Base-by-base conservation (phyloP, 2,797 vertebrate species). In the Pogonophryne albipinna region DNA sequence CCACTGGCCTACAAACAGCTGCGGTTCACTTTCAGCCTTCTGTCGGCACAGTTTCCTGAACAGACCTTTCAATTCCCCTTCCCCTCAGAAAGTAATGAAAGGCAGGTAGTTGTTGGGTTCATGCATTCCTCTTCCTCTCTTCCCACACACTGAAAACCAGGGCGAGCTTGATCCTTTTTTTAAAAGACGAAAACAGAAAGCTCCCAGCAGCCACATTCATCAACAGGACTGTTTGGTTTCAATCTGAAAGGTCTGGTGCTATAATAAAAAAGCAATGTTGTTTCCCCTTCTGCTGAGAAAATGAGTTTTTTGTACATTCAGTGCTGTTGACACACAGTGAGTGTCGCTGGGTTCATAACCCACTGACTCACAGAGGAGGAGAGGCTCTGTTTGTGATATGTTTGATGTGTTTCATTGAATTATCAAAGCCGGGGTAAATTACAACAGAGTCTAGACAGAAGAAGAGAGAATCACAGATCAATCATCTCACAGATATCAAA, bases 51-150 rank as follows among this genome's bases (percentile, higher is more conserved):
- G 68, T 82, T 92, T 91, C 86, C 87, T 86, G 82, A 84, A 78
- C 82, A 83, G 87, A 82, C 80, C 78, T 92, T 88, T 91, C 85
- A 82, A 81, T 91, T 90, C 83, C 79, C 76, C 85, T 89, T 86
- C 87, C 79, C 78, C 61, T 82, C 73, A 52, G 87, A 85, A 50
- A 42, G 80, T 87, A 90, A 92, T 91, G 77, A 91, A 87, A 88
- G 81, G 79, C 85, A 50, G 78, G 83, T 84, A 82, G 78, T 66
- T 66, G 68, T 61, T 58, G 66, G 78, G 50, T 74, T 89, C 56
- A 72, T 67, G 68, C 71, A 86, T 90, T 87, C 80, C 78, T 80
- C 66, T 82, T 80, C 66, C 62, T 79, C 53, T 66, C 80, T 82
- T 86, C 78, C 78, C 79, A 87, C 79, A 85, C 74, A 62, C 59